Conservation (phyloP, 2,113 vertebrate genomes). For the Psettodes erumei region DNA sequence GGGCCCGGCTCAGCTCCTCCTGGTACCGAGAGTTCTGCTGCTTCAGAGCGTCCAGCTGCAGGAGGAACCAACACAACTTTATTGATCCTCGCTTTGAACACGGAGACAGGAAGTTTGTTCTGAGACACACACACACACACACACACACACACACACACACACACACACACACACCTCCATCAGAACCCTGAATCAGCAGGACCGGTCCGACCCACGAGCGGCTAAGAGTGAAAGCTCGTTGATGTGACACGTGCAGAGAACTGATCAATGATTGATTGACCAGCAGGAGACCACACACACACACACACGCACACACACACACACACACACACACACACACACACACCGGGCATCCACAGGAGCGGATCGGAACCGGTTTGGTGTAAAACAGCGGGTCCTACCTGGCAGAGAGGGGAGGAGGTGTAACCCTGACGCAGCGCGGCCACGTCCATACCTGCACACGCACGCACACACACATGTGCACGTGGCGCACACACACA, state of each 20-base stretch:
- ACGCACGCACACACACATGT: too few relatives aligned
- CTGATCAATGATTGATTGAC: slow-evolving; percentile 57
- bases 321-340: background rate
- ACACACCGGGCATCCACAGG: background rate
- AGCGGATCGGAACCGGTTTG: too few relatives aligned
- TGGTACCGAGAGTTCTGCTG: slow-evolving; percentile 89
- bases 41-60: slow-evolving; percentile 89
- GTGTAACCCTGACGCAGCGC: slow-evolving; percentile 76
- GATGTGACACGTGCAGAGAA: slow-evolving; percentile 21
- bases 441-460: slow-evolving; percentile 79
- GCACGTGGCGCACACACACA: too few relatives aligned
- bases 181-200: too few relatives aligned
- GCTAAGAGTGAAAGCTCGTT: slow-evolving; percentile 46
- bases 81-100: too few relatives aligned
- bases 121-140: background rate
- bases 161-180: too few relatives aligned
- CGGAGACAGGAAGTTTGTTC: too few relatives aligned
- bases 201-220: slow-evolving; percentile 11
- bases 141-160: too few relatives aligned
- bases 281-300: background rate
- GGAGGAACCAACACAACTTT: slow-evolving; percentile 17
- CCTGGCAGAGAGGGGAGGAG: slow-evolving; percentile 80
- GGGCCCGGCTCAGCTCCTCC: slow-evolving; percentile 88
- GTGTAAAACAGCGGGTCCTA: slow-evolving; percentile 53
- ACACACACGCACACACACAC: fast-evolving